Percentiles rank a stretch among this genome's conserved stretches.
phyloP scores from a whole-genome alignment of 2,113 vertebrate genomes.

The Trichomycterus rosablanca region DNA sequence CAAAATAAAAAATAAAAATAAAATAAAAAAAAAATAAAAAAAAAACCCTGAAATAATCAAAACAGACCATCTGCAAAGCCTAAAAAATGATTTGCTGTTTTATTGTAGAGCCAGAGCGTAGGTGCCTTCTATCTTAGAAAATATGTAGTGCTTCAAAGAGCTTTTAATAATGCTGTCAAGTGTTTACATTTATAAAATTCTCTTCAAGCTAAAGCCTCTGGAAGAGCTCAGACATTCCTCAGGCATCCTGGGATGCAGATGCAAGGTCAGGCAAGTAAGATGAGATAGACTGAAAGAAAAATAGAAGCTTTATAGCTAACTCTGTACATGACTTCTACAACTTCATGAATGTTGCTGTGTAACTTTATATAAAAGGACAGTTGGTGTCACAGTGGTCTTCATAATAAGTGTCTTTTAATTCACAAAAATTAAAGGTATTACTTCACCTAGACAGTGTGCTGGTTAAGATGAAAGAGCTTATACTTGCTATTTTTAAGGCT shows the following conservation, averaged over 20 bases:
- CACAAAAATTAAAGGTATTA: too few relatives aligned
- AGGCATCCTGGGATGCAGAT: constrained; percentile 34
- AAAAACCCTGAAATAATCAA: too few relatives aligned
- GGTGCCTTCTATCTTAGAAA: background rate
- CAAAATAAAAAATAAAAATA: background rate
- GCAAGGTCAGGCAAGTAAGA: constrained; percentile 24
- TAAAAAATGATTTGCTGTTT: constrained; percentile 1
- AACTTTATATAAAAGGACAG: too few relatives aligned
- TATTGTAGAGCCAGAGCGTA: background rate
- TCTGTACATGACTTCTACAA: too few relatives aligned
- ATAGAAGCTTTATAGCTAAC: too few relatives aligned
- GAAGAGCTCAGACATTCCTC: constrained; percentile 49
- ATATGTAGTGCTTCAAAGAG: background rate
- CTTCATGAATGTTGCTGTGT: too few relatives aligned
- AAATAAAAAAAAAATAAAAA: constrained; percentile 1
- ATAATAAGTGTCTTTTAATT: too few relatives aligned
- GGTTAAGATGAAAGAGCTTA: too few relatives aligned
- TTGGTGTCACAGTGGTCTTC: too few relatives aligned
- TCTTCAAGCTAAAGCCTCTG: constrained; percentile 44
- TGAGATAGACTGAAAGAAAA: background rate
- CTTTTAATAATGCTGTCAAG: too few relatives aligned
- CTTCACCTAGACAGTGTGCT: too few relatives aligned
- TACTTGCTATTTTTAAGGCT: too few relatives aligned
- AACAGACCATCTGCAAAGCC: background rate
- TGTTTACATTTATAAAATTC: constrained; percentile 24